Conservation (phyloP, 2,113 vertebrate genomes). For the Alectura lathami region DNA sequence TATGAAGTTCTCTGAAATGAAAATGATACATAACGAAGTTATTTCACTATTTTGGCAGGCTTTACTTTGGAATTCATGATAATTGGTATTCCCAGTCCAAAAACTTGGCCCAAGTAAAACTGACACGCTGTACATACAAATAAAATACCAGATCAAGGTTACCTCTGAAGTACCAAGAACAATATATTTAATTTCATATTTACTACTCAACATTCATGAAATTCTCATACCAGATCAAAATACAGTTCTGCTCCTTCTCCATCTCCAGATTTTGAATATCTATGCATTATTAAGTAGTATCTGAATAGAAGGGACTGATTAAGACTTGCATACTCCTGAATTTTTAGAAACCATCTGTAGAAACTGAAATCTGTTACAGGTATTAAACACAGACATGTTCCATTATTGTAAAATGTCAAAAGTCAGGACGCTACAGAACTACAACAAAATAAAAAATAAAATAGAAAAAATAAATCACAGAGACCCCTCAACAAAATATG, state of each 20-base stretch:
- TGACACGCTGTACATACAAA: not conserved
- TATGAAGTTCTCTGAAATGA: slow-evolving; percentile 88
- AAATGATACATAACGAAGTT: slow-evolving; percentile 15
- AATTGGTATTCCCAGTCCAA: not conserved
- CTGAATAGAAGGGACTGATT: not conserved
- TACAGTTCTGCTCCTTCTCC: not conserved
- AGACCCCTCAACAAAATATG: not conserved
- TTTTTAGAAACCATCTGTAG: not conserved
- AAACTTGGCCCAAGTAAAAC: not conserved
- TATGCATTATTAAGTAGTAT: not conserved
- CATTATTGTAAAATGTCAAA: not conserved
- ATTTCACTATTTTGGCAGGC: not conserved
- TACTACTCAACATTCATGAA: not conserved
- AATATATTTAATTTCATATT: not conserved
- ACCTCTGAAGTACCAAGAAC: not conserved
- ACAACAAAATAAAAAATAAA: not conserved
- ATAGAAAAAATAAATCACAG: not conserved
- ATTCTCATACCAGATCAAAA: not conserved
- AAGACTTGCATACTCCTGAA: not conserved
- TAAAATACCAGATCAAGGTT: not conserved
- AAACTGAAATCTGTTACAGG: not conserved
- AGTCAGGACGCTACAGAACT: not conserved
- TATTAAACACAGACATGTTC: not conserved
- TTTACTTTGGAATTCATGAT: not conserved
- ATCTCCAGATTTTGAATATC: not conserved